Evolutionary conservation across 1,140 invertebrate genomes (phyloP).

Genomic region (Polypedilum pembai): DNA sequence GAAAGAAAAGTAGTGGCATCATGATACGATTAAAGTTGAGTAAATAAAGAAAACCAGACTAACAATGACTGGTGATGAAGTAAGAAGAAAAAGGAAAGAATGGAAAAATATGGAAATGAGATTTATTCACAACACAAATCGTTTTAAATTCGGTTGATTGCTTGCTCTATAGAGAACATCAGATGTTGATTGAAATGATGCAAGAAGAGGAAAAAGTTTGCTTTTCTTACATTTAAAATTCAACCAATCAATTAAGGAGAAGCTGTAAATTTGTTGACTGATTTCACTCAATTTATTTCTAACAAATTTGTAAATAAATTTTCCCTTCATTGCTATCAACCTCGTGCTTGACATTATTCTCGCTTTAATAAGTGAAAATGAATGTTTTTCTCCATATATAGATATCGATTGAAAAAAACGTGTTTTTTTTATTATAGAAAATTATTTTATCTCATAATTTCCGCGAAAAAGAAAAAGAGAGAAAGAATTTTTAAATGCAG

Average conservation of each 20-base stretch:
- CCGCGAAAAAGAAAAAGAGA: too few relatives aligned
- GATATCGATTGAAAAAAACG: background rate
- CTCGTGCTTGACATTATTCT: background rate
- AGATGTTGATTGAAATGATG: background rate
- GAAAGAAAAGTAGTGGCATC: too few relatives aligned
- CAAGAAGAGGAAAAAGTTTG: too few relatives aligned
- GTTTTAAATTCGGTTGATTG: background rate
- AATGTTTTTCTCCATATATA: background rate
- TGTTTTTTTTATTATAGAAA: too few relatives aligned
- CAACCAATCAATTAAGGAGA: too few relatives aligned
- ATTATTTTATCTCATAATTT: background rate
- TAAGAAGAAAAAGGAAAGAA: background rate
- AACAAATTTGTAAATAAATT: background rate
- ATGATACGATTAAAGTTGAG: too few relatives aligned
- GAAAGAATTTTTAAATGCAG: background rate
- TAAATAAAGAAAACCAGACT: background rate
- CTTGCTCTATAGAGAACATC: background rate
- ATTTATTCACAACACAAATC: background rate
- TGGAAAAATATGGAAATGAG: constrained; percentile 9
- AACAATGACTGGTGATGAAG: background rate
- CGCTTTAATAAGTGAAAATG: background rate
- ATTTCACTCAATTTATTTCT: background rate
- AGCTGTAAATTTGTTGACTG: too few relatives aligned
- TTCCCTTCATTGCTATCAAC: background rate
- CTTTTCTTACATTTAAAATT: background rate